Conservation (phyloP, 2,797 vertebrate genomes). For the Enteromius radiatus region DNA sequence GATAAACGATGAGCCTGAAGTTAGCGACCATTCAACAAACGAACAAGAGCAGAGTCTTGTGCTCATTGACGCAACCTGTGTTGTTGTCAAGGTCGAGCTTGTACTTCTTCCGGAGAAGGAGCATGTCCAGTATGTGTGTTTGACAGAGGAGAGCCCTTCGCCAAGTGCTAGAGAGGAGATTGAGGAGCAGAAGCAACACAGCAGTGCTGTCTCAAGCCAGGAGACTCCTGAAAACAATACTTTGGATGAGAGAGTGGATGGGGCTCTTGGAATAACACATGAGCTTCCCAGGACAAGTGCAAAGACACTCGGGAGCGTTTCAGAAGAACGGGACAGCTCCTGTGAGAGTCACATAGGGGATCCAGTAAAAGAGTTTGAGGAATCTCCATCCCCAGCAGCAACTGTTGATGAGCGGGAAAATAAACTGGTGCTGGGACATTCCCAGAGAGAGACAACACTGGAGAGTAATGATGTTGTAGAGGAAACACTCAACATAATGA, state of each 20-base stretch:
- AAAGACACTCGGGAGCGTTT: conserved; percentile 28
- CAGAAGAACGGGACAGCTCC: not conserved
- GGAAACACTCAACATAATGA: not conserved
- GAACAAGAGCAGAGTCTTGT: conserved; percentile 64
- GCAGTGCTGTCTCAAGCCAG: not conserved
- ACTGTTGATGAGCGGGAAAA: not conserved
- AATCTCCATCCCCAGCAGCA: not conserved
- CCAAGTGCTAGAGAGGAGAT: not conserved
- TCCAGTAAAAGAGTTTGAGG: not conserved
- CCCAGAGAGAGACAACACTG: not conserved
- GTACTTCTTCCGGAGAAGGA: conserved; percentile 73
- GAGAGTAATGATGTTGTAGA: not conserved
- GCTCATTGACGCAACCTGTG: conserved; percentile 73
- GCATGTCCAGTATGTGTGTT: conserved; percentile 69
- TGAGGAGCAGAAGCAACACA: not conserved
- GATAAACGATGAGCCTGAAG: conserved; percentile 19
- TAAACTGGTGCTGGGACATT: not conserved
- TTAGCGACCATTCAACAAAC: conserved; percentile 45
- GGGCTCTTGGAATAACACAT: conserved; percentile 70
- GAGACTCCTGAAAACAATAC: conserved; percentile 60
- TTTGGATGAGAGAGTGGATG: conserved; percentile 64
- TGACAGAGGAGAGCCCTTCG: not conserved
- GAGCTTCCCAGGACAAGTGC: conserved; percentile 47
- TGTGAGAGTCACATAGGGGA: not conserved
- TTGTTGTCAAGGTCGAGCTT: conserved; percentile 76